phyloP scores from a whole-genome alignment of 2,888 invertebrate species.

The Smittia aterrima region DNA sequence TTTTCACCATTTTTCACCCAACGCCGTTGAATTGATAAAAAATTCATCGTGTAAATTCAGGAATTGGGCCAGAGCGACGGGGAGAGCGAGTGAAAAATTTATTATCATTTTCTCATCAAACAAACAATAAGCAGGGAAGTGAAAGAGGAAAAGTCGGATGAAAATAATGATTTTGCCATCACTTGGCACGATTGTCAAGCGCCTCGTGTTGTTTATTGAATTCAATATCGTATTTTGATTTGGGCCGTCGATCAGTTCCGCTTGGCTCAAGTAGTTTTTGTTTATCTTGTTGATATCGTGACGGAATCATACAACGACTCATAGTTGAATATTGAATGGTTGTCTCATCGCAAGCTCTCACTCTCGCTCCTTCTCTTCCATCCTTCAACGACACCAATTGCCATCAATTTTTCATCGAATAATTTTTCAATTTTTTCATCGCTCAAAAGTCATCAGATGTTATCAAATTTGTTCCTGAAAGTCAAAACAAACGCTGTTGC shows the following conservation, averaged over 20 bases:
- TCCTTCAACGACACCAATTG: not conserved
- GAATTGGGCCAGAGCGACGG: not conserved
- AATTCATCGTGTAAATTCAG: not conserved
- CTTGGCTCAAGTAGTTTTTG: not conserved
- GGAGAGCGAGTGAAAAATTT: not conserved
- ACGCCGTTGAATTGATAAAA: not conserved
- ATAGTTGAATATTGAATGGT: not conserved
- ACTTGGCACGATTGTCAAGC: conserved; percentile 20
- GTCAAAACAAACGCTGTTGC: not conserved
- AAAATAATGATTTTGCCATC: conserved; percentile 13
- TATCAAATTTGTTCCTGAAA: conserved; percentile 6
- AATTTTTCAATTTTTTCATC: not conserved
- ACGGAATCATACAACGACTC: not conserved
- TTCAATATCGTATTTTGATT: conserved; percentile 9
- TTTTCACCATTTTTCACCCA: not conserved
- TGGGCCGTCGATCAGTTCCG: not conserved
- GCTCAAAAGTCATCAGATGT: conserved; percentile 16
- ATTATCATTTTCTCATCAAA: conserved; percentile 10
- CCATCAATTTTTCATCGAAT: not conserved
- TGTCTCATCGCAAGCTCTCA: not conserved
- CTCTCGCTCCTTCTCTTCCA: not conserved
- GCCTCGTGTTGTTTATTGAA: conserved; percentile 18
- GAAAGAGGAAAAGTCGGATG: not conserved
- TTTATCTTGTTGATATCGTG: not conserved
- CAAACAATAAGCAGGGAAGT: not conserved